Percentiles rank a stretch among this genome's conserved stretches.
Evolutionary conservation across 2,888 invertebrate species (phyloP).

Genomic region (Halictus quadricinctus): DNA sequence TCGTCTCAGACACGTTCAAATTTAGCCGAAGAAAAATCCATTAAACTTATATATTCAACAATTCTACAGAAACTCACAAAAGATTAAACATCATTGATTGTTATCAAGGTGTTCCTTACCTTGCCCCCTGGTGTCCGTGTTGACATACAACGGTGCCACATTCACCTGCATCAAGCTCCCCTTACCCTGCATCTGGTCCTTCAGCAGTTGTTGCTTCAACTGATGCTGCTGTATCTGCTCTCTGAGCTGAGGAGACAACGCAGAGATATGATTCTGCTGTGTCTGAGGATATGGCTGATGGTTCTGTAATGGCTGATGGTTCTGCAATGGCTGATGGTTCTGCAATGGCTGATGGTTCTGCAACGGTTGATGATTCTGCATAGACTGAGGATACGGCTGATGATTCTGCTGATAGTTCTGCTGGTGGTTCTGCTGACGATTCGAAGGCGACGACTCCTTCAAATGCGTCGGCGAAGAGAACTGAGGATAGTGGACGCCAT

Average conservation of each 20-base stretch:
- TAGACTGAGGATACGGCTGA: conserved; percentile 55
- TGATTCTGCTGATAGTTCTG: conserved; percentile 6
- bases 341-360: conserved; percentile 52
- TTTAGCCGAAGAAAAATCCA: not conserved
- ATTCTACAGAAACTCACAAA: not conserved
- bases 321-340: conserved; percentile 16
- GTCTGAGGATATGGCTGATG: conserved; percentile 54
- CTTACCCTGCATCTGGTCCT: conserved; percentile 79
- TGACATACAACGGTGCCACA: conserved; percentile 87
- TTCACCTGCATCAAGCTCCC: conserved; percentile 71
- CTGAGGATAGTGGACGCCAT: conserved; percentile 61
- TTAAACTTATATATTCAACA: not conserved
- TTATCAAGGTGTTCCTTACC: no score
- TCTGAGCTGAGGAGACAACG: conserved; percentile 75
- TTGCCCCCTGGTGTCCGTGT: conserved; percentile 83
- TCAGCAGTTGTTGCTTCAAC: conserved; percentile 77
- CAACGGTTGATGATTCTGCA: conserved; percentile 71
- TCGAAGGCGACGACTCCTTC: conserved; percentile 68
- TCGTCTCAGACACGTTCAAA: no score
- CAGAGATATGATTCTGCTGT: conserved; percentile 75
- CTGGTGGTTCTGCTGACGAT: conserved; percentile 66
- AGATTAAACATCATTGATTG: not conserved
- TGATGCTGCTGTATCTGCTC: conserved; percentile 80
- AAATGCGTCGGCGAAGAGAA: conserved; percentile 64
- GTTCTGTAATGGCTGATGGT: conserved; percentile 20